These are phyloP conservation scores for Salvator merianae DNA, from an alignment of 2,113 vertebrate genomes.

Conservation along the genomic window DNA sequence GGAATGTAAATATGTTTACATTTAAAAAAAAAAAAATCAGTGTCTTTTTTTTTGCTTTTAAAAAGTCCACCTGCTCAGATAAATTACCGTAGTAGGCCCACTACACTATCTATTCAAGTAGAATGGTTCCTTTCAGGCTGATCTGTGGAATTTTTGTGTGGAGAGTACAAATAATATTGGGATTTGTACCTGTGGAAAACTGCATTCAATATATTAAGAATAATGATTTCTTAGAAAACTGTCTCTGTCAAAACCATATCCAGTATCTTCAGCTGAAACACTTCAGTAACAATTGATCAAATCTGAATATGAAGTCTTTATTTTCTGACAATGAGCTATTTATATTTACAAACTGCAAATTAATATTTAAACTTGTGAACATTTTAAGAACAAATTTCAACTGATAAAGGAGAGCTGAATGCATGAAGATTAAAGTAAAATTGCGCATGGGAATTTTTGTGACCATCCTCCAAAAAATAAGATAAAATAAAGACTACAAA, in stretches of 20 bases:
- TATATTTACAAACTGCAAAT: neutral
- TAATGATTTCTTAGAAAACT: neutral
- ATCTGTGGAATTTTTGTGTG: neutral
- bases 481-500: too few species aligned
- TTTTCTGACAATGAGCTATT: neutral
- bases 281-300: neutral
- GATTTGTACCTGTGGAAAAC: neutral
- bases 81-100: neutral
- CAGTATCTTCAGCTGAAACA: neutral
- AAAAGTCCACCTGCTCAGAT: neutral
- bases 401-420: neutral
- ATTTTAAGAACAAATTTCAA: neutral
- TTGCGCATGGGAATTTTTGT: neutral
- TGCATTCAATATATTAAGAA: neutral
- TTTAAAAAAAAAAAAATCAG: neutral
- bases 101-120: neutral
- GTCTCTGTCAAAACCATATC: too few species aligned
- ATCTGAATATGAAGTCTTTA: neutral
- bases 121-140: constrained; percentile 6
- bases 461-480: too few species aligned
- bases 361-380: neutral
- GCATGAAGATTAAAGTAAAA: neutral
- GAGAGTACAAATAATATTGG: neutral
- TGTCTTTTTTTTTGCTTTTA: neutral
- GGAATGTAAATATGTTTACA: too few species aligned